Conservation (phyloP, 2,797 vertebrate genomes). For the Urosaurus nigricauda region DNA sequence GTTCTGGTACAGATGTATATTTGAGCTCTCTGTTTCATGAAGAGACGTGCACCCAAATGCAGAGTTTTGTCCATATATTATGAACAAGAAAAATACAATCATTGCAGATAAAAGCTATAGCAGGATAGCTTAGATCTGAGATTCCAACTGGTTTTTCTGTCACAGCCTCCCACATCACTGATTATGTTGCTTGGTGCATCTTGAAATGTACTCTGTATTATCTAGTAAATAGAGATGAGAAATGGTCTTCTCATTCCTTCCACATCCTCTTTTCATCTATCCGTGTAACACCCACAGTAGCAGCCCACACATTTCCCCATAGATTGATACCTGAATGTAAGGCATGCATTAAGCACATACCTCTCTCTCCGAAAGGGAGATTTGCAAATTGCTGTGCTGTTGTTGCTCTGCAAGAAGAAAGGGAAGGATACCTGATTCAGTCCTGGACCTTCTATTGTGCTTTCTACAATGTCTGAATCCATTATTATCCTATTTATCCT, state of each 20-base stretch:
- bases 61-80: slow-evolving; percentile 36
- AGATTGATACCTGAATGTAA: too few species aligned
- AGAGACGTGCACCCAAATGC: background rate
- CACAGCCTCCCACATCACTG: background rate
- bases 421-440: background rate
- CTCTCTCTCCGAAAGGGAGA: too few species aligned
- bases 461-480: background rate
- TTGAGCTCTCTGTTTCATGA: background rate
- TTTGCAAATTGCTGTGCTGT: background rate
- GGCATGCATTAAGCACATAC: too few species aligned
- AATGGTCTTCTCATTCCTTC: too few species aligned
- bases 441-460: background rate
- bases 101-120: slow-evolving; percentile 19
- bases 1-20: background rate
- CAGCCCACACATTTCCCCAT: too few species aligned
- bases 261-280: too few species aligned
- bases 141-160: slow-evolving; percentile 13
- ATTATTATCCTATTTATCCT: background rate
- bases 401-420: background rate
- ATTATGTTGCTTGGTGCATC: background rate
- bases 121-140: slow-evolving; percentile 38
- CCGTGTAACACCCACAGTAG: too few species aligned
- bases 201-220: background rate
- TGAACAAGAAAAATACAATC: background rate
- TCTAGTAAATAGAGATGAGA: too few species aligned